Conservation (phyloP, 1,140 invertebrate genomes). For the Ceratitis capitata region DNA sequence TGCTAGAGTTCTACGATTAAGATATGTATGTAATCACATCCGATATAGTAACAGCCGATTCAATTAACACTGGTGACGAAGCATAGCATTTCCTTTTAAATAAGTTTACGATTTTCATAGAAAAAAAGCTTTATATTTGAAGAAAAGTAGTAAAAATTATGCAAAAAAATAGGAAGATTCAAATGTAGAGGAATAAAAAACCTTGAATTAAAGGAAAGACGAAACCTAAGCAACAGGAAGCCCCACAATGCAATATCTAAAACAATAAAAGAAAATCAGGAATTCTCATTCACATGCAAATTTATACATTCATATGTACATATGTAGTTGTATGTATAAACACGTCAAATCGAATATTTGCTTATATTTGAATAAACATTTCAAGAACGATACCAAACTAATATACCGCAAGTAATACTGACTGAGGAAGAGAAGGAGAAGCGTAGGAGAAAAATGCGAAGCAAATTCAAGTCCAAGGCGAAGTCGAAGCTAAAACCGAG, state of each 20-base stretch:
- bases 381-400: slow-evolving; percentile 13
- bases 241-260: not conserved
- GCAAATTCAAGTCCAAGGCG: slow-evolving; percentile 27
- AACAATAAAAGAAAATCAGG: not conserved
- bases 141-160: not conserved
- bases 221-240: slow-evolving; percentile 21
- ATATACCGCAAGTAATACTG: not conserved
- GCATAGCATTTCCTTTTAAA: too few relatives aligned
- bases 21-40: too few relatives aligned
- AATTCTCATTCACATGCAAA: not conserved
- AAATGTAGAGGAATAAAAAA: not conserved
- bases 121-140: not conserved
- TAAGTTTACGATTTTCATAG: not conserved
- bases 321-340: not conserved
- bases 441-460: not conserved
- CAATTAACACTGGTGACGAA: too few relatives aligned
- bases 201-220: not conserved
- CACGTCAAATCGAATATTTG: too few relatives aligned
- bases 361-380: not conserved
- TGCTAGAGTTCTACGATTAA: too few relatives aligned
- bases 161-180: not conserved
- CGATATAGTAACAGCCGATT: too few relatives aligned
- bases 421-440: not conserved
- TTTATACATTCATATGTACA: not conserved
- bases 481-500: not conserved